phyloP scores from a whole-genome alignment of 2,888 invertebrate species.

The Myopa testacea region DNA sequence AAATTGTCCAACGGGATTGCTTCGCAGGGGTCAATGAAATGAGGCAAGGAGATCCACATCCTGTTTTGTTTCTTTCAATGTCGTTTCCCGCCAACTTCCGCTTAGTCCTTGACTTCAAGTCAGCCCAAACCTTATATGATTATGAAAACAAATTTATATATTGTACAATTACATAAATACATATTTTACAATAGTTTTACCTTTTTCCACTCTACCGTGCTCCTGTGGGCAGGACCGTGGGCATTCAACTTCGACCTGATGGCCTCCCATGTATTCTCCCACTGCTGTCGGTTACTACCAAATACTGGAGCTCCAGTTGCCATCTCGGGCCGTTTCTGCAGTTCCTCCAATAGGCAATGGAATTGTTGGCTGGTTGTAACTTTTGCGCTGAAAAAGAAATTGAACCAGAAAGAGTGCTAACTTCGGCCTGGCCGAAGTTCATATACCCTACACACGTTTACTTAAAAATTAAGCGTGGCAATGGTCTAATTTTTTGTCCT shows the following conservation, averaged over 20 bases:
- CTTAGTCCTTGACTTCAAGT: neutral
- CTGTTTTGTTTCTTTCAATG: neutral
- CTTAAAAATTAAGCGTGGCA: too few species aligned
- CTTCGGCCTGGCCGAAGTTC: too few species aligned
- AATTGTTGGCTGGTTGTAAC: too few species aligned
- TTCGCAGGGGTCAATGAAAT: neutral
- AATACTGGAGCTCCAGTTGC: neutral
- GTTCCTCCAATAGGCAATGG: neutral
- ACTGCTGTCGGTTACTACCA: neutral
- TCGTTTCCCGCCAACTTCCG: neutral
- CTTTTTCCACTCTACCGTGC: neutral
- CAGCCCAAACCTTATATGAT: neutral
- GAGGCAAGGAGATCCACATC: neutral
- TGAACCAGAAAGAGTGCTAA: too few species aligned
- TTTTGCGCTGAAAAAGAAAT: too few species aligned
- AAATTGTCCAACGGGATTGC: neutral
- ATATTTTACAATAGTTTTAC: neutral
- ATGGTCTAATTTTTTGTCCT: too few species aligned
- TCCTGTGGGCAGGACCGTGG: neutral
- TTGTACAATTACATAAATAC: too few species aligned
- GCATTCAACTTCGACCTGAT: neutral
- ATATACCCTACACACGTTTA: too few species aligned
- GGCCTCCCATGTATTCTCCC: too few species aligned
- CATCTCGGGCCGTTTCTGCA: neutral
- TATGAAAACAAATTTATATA: neutral